Conservation (phyloP, 2,113 vertebrate genomes). For the Cinclus cinclus region DNA sequence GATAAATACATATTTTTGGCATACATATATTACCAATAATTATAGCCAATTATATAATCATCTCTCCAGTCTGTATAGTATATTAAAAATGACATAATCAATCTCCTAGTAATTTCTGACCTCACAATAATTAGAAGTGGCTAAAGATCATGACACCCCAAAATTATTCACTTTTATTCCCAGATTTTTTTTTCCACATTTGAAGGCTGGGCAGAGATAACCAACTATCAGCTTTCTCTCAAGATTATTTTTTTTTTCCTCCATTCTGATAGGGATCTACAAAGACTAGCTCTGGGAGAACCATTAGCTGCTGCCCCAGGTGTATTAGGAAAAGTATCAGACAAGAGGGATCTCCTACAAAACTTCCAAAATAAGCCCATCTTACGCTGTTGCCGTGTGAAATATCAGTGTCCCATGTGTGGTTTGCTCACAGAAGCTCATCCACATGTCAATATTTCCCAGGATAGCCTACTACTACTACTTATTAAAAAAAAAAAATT, state of each 20-base stretch:
- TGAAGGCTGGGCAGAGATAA: not conserved
- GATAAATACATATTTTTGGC: not conserved
- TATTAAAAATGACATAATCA: not conserved
- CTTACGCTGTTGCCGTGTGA: not conserved
- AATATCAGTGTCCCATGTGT: not conserved
- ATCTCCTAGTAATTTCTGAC: not conserved
- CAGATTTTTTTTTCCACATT: not conserved
- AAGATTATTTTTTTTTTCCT: not conserved
- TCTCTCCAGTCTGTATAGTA: not conserved
- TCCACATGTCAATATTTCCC: not conserved
- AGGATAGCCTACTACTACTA: not conserved
- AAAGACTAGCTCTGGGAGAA: not conserved
- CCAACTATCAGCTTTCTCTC: not conserved
- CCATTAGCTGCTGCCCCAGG: not conserved
- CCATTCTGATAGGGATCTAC: not conserved
- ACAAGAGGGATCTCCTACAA: not conserved
- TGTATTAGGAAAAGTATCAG: not conserved
- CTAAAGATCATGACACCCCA: not conserved
- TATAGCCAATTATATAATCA: rapidly evolving
- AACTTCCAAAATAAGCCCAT: not conserved
- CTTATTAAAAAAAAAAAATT: not conserved
- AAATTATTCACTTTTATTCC: not conserved
- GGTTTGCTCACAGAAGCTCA: not conserved
- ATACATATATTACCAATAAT: not conserved
- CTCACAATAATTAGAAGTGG: not conserved